Conservation (phyloP, 2,888 invertebrate species). For the Agrochola lychnidis region DNA sequence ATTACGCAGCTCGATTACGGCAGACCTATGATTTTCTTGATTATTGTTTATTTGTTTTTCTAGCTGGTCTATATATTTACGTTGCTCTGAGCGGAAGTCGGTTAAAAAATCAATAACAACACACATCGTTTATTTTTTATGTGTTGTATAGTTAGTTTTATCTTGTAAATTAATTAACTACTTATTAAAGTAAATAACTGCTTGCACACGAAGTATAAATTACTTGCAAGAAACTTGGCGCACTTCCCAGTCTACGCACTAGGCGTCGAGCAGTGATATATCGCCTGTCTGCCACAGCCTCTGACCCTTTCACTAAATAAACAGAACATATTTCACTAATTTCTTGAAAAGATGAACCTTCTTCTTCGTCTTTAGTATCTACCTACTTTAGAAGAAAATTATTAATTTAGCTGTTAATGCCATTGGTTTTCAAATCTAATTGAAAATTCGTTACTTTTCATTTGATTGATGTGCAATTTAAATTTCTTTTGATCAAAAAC, state of each 20-base stretch:
- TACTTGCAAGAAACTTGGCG: constrained; percentile 32
- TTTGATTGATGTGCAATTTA: constrained; percentile 1
- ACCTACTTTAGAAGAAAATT: background rate
- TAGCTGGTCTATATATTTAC: too few relatives aligned
- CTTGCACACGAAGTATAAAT: background rate
- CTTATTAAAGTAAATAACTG: background rate
- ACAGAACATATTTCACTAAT: constrained; percentile 2
- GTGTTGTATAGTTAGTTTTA: background rate
- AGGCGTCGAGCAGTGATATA: constrained; percentile 13
- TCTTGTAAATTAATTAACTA: background rate
- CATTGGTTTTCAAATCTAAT: background rate
- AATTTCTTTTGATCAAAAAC: constrained; percentile 14
- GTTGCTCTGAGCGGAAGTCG: too few relatives aligned
- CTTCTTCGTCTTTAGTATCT: background rate
- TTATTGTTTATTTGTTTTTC: too few relatives aligned
- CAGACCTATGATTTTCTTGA: too few relatives aligned
- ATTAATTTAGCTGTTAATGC: background rate
- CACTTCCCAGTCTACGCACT: constrained; percentile 8
- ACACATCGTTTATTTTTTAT: too few relatives aligned
- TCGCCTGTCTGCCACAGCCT: constrained; percentile 18
- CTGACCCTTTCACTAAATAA: constrained; percentile 8
- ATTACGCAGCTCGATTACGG: too few relatives aligned
- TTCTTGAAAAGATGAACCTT: background rate
- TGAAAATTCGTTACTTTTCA: constrained; percentile 5
- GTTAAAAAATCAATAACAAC: background rate